Conservation (phyloP, 2,113 vertebrate species). For the Vombatus ursinus region DNA sequence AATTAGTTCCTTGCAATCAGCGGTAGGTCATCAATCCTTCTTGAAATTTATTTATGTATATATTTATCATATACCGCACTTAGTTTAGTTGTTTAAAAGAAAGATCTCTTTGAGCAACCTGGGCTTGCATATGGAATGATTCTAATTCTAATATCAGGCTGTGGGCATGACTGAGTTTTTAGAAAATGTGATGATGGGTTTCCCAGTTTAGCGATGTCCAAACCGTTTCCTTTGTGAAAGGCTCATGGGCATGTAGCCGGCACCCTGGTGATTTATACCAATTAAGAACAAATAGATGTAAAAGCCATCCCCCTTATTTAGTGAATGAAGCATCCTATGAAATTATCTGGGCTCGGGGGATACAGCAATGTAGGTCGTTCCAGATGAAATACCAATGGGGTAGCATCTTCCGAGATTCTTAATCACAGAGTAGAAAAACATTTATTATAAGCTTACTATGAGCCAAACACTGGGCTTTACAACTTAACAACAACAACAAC, state of each 20-base stretch:
- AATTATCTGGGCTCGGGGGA: neutral
- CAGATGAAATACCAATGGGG: neutral
- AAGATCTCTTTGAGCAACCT: neutral
- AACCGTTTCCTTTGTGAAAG: neutral
- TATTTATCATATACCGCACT: neutral
- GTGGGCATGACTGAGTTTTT: neutral
- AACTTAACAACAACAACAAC: neutral
- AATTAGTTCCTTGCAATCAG: constrained; percentile 64
- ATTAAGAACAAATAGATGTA: neutral
- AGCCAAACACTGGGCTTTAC: neutral
- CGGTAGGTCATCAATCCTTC: constrained; percentile 69
- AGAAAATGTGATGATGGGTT: neutral
- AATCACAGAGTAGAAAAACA: neutral
- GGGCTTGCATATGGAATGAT: neutral
- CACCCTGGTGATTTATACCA: neutral
- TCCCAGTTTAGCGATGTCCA: neutral
- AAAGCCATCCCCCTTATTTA: neutral
- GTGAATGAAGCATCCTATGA: neutral
- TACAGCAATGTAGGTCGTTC: neutral
- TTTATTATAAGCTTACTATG: neutral
- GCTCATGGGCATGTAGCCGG: neutral
- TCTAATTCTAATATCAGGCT: neutral
- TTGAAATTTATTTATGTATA: constrained; percentile 44
- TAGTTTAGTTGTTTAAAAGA: constrained; percentile 11
- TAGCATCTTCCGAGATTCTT: neutral